Conservation (phyloP, 1,140 invertebrate genomes). For the Temnothorax longispinosus region DNA sequence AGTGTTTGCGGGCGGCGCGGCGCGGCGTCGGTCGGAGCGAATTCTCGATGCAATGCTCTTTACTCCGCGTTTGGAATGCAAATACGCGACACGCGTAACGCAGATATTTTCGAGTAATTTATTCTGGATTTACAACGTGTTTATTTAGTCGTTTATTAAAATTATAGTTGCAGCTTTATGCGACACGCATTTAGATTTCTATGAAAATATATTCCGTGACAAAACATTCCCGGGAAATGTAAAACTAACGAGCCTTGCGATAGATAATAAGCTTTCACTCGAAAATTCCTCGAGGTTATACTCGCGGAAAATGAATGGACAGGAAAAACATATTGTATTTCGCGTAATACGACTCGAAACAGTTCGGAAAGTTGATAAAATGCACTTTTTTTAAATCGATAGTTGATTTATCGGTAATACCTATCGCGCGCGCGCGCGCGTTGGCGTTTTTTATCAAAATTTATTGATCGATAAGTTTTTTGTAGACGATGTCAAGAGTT, state of each 20-base stretch:
- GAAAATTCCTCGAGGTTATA: background rate
- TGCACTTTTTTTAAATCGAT: background rate
- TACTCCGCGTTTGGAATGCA: conserved; percentile 28
- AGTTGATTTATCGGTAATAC: background rate
- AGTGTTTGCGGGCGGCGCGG: background rate
- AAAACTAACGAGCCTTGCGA: background rate
- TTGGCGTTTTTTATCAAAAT: background rate
- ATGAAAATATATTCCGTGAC: background rate
- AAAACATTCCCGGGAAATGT: conserved; percentile 7
- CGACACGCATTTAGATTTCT: conserved; percentile 13
- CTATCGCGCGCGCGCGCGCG: too few species aligned
- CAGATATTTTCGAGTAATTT: conserved; percentile 40
- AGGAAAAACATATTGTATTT: background rate
- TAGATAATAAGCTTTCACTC: conserved; percentile 10
- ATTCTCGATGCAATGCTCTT: conserved; percentile 34
- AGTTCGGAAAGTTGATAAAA: background rate
- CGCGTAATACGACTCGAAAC: background rate
- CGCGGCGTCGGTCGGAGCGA: background rate
- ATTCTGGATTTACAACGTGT: conserved; percentile 16
- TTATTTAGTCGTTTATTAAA: conserved; percentile 43
- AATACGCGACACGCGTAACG: conserved; percentile 19
- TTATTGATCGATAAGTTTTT: background rate
- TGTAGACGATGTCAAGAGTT: background rate
- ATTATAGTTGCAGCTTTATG: conserved; percentile 14
- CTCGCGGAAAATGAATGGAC: background rate